Evolutionary conservation across 1,140 invertebrate species (phyloP).

Genomic region (Lasioglossum albipes): DNA sequence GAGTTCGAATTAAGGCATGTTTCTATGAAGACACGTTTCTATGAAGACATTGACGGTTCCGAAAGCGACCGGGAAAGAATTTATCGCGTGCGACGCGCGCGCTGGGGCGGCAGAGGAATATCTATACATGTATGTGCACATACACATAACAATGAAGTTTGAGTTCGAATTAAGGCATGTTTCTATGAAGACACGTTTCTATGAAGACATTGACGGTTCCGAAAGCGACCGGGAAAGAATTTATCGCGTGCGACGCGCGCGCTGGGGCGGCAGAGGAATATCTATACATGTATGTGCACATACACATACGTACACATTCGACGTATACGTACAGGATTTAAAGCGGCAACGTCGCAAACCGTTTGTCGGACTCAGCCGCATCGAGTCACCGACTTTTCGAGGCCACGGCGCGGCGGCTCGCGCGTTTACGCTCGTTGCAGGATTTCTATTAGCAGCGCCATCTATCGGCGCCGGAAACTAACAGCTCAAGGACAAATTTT

Average conservation of each 20-base stretch:
- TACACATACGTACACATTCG: too few relatives aligned
- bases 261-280: conserved; percentile 52
- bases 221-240: conserved; percentile 50
- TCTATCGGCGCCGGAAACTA: conserved; percentile 78
- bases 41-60: conserved; percentile 14
- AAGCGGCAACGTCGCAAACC: conserved; percentile 73
- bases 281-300: neutral
- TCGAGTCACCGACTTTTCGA: conserved; percentile 80
- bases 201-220: conserved; percentile 14
- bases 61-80: conserved; percentile 50
- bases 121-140: neutral
- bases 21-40: too few relatives aligned
- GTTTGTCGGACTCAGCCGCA: conserved; percentile 66
- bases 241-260: conserved; percentile 53
- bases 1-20: too few relatives aligned
- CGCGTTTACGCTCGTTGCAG: neutral
- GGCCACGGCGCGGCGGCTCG: conserved; percentile 68
- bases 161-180: too few relatives aligned
- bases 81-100: conserved; percentile 53
- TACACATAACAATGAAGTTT: too few relatives aligned
- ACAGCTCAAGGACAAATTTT: conserved; percentile 76
- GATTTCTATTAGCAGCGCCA: conserved; percentile 75
- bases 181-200: too few relatives aligned
- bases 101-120: conserved; percentile 52
- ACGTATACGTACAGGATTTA: conserved; percentile 13